A percentile compares a stretch with the other conserved stretches of the same genome.
Evolutionary conservation across 2,888 invertebrate species (phyloP).

Genomic region (Aphidius colemani): DNA sequence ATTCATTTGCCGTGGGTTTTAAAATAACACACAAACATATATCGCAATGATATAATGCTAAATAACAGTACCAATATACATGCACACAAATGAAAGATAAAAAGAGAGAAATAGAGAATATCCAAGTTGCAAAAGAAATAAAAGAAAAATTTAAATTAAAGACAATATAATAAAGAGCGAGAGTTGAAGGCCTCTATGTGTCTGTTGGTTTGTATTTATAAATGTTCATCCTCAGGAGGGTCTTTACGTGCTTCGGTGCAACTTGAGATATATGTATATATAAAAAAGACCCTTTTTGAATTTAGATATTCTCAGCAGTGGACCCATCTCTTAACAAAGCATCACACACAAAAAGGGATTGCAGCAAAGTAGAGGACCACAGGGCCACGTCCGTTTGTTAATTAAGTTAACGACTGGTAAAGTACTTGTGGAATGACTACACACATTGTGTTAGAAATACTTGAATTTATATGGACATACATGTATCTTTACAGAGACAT

Average conservation of each 20-base stretch:
- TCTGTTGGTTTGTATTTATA: constrained; percentile 4
- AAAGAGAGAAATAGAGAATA: not conserved
- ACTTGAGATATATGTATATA: constrained; percentile 14
- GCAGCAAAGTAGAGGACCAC: constrained; percentile 30
- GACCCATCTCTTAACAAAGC: constrained; percentile 12
- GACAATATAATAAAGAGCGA: too few relatives aligned
- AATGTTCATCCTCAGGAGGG: constrained; percentile 4
- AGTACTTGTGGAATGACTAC: constrained; percentile 45
- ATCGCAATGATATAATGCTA: not conserved
- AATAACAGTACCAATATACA: not conserved
- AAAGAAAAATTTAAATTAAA: too few relatives aligned
- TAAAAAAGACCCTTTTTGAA: constrained; percentile 37
- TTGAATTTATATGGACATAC: too few relatives aligned
- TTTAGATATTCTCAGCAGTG: constrained; percentile 35
- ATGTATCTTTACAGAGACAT: too few relatives aligned
- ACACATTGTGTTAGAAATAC: constrained; percentile 17
- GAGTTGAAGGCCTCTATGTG: too few relatives aligned
- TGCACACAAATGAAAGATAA: constrained; percentile 9
- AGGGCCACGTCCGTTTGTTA: constrained; percentile 49
- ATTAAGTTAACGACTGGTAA: constrained; percentile 56
- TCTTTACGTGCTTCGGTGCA: constrained; percentile 21
- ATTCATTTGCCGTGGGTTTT: constrained; percentile 19
- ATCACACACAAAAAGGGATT: constrained; percentile 23
- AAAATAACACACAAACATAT: not conserved
- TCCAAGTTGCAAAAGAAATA: too few relatives aligned